Percentiles rank a stretch among this genome's conserved stretches.
phyloP scores from a whole-genome alignment of 2,888 invertebrate genomes.

The Chironomus riparius region DNA sequence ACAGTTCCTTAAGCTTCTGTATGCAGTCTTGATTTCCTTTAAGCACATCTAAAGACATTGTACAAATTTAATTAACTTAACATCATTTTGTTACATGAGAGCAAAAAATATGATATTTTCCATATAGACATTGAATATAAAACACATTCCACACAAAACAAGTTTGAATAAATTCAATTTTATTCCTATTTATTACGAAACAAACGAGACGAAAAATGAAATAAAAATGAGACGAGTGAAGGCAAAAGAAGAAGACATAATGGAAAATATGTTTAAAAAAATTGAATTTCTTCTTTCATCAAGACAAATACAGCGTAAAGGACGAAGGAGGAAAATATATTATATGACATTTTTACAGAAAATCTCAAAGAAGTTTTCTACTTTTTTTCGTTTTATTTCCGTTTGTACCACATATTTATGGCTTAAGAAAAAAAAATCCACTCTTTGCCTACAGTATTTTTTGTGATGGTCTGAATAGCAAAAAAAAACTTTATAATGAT shows the following conservation, averaged over 20 bases:
- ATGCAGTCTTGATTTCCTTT: too few species aligned
- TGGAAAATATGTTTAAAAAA: neutral
- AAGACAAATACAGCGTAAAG: neutral
- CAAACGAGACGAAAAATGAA: neutral
- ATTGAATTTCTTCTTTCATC: neutral
- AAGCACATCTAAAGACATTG: too few species aligned
- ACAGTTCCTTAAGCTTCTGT: too few species aligned
- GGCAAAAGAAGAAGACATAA: neutral
- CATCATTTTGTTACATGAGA: too few species aligned
- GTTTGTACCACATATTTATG: neutral
- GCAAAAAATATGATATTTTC: too few species aligned
- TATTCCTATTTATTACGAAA: too few species aligned
- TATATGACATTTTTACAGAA: neutral
- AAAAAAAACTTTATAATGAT: neutral
- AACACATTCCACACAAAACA: too few species aligned
- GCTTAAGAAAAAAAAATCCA: neutral
- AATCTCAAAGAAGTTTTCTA: neutral
- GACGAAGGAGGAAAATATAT: neutral
- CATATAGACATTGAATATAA: too few species aligned
- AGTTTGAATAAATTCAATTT: too few species aligned
- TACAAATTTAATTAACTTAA: too few species aligned
- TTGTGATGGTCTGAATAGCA: neutral
- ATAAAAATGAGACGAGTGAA: neutral
- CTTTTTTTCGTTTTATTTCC: neutral
- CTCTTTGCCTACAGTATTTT: neutral